Evolutionary conservation across 2,888 invertebrate genomes (phyloP).

Genomic region (Beris morrisii): DNA sequence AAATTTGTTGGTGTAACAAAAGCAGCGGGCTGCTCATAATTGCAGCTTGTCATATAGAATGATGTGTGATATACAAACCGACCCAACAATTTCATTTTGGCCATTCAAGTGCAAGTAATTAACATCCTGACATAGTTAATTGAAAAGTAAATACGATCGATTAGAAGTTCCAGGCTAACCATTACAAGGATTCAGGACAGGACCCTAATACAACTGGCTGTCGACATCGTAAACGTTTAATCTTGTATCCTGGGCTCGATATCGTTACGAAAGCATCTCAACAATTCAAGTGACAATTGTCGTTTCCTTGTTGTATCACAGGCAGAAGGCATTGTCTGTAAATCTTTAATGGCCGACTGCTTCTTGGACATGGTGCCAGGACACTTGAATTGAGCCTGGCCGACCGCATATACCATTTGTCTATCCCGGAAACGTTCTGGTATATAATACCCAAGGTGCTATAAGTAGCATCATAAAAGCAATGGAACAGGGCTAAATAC

Average conservation of each 20-base stretch:
- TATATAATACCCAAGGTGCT: too few species aligned
- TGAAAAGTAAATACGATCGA: conserved; percentile 27
- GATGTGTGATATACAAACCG: too few species aligned
- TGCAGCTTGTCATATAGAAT: too few species aligned
- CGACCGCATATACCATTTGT: too few species aligned
- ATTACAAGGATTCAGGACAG: conserved; percentile 25
- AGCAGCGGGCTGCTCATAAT: too few species aligned
- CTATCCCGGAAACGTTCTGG: too few species aligned
- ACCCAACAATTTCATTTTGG: too few species aligned
- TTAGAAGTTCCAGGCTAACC: conserved; percentile 20
- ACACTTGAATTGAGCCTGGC: conserved; percentile 21
- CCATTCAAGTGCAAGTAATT: conserved; percentile 21
- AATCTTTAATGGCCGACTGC: conserved; percentile 27
- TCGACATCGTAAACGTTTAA: conserved; percentile 32
- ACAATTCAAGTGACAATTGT: conserved; percentile 26
- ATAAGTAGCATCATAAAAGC: too few species aligned
- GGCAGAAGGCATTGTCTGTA: conserved; percentile 20
- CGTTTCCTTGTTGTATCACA: conserved; percentile 5
- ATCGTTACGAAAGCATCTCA: conserved; percentile 22
- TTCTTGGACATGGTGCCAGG: conserved; percentile 28
- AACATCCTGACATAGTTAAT: conserved; percentile 18
- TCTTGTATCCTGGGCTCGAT: conserved; percentile 5
- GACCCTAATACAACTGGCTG: conserved; percentile 20
- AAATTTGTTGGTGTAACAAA: too few species aligned
- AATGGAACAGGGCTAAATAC: too few species aligned